Percentiles rank a stretch among this genome's conserved stretches.
Evolutionary conservation across 2,113 vertebrate species (phyloP).

Genomic region (Galeopterus variegatus): DNA sequence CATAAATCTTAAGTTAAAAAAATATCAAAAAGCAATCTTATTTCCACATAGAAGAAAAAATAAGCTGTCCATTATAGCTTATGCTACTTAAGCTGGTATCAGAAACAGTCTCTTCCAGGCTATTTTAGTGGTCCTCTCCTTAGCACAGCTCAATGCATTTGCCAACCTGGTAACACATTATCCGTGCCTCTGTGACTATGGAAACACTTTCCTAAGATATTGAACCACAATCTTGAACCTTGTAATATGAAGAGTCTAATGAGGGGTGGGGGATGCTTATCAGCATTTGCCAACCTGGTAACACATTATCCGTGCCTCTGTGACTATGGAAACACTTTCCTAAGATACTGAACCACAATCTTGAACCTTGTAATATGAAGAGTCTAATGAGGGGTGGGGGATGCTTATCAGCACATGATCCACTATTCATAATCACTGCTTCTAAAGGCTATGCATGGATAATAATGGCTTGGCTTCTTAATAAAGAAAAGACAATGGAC

Average conservation of each 20-base stretch:
- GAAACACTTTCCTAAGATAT: conserved; percentile 51
- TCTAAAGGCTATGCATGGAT: background rate
- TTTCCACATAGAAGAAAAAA: background rate
- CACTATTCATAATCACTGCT: background rate
- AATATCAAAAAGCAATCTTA: background rate
- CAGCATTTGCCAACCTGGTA: background rate
- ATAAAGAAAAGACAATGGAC: conserved; percentile 2
- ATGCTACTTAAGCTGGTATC: background rate
- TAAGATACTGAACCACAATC: conserved; percentile 23
- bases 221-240: conserved; percentile 5
- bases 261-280: background rate
- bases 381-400: background rate
- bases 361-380: background rate
- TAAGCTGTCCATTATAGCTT: background rate
- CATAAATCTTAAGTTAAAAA: conserved; percentile 30
- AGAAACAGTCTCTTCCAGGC: conserved; percentile 6
- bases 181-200: background rate
- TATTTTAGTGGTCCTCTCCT: conserved; percentile 13
- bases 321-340: conserved; percentile 59
- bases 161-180: background rate
- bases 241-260: background rate
- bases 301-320: background rate
- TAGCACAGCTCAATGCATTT: background rate
- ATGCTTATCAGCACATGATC: background rate
- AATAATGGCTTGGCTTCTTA: conserved; percentile 30